Evolutionary conservation across 2,113 vertebrate genomes (phyloP).

Genomic region (Nibea coibor): DNA sequence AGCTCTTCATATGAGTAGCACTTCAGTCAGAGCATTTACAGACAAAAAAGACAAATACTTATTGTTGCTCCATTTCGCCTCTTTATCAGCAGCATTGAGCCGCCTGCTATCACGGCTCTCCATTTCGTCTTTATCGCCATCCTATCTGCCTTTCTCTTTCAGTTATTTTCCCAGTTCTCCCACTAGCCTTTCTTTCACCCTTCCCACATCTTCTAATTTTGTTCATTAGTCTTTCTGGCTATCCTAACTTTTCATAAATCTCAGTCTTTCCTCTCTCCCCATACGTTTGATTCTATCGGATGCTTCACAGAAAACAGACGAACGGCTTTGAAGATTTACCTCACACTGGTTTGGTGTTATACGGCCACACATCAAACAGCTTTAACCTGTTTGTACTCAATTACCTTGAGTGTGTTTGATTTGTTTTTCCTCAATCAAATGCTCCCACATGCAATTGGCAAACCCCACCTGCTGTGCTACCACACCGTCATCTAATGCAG

Average conservation of each 20-base stretch:
- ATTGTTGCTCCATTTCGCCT: background rate
- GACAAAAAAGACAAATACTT: conserved; percentile 8
- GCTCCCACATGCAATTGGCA: background rate
- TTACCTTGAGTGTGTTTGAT: conserved; percentile 42
- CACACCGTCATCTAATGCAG: conserved; percentile 1
- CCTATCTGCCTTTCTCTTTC: background rate
- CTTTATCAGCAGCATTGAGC: conserved; percentile 17
- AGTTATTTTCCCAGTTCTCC: background rate
- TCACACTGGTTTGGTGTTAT: conserved; percentile 29
- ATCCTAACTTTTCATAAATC: background rate
- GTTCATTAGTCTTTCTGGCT: background rate
- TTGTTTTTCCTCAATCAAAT: conserved; percentile 32
- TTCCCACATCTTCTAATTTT: background rate
- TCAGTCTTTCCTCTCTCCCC: background rate
- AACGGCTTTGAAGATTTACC: conserved; percentile 45
- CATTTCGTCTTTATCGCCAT: conserved; percentile 5
- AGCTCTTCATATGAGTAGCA: no score
- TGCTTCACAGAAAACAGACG: conserved; percentile 29
- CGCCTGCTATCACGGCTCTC: conserved; percentile 32
- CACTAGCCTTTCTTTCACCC: background rate
- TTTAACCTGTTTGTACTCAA: conserved; percentile 47
- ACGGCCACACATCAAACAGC: conserved; percentile 52
- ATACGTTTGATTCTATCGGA: conserved; percentile 9
- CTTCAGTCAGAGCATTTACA: background rate
- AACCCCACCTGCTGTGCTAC: conserved; percentile 31